Conservation (phyloP, 1,140 invertebrate genomes). For the Ganaspis sp. region DNA sequence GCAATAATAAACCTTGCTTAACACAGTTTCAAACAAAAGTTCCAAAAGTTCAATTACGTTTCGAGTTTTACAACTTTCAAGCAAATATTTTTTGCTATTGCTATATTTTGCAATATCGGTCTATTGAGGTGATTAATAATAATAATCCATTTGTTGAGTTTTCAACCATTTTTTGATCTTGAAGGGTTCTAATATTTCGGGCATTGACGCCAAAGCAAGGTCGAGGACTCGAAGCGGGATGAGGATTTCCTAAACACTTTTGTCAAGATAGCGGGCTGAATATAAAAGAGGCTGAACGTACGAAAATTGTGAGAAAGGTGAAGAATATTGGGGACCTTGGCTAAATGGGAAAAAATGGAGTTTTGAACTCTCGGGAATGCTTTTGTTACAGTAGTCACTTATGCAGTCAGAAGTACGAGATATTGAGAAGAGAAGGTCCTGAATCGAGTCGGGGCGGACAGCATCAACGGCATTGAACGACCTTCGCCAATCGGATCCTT, state of each 20-base stretch:
- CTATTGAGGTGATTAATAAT: no score
- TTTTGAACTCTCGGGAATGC: neutral
- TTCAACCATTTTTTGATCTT: no score
- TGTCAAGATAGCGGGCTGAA: neutral
- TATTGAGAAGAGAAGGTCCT: neutral
- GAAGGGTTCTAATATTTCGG: conserved; percentile 73
- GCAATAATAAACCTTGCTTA: no score
- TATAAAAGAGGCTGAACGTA: neutral
- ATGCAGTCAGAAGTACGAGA: neutral
- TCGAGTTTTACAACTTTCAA: no score
- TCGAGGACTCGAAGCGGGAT: conserved; percentile 54
- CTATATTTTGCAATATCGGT: no score
- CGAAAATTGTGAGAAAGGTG: no score
- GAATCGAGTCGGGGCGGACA: conserved; percentile 56
- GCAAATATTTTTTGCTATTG: no score
- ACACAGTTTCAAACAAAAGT: no score
- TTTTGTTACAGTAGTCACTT: neutral
- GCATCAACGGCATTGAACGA: conserved; percentile 76
- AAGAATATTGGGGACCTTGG: no score
- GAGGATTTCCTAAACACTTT: neutral
- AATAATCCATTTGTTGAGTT: no score
- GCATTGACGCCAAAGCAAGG: conserved; percentile 70
- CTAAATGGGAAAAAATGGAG: neutral
- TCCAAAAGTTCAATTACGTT: no score
- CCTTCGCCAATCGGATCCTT: conserved; percentile 71